Evolutionary conservation across 2,797 vertebrate species (phyloP).

Genomic region (Diplodus sargus): DNA sequence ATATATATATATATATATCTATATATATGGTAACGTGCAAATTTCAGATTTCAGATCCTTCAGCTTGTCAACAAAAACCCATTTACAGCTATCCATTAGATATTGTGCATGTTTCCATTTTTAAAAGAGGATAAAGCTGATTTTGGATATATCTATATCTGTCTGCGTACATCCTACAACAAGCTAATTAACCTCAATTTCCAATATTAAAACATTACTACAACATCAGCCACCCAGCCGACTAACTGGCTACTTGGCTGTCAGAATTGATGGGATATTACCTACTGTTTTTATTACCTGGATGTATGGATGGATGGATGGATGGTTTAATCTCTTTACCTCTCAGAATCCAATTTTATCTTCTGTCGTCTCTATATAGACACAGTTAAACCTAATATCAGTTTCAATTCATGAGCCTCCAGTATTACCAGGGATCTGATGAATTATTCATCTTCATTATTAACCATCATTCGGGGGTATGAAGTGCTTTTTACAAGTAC

Average conservation of each 20-base stretch:
- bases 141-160: not conserved
- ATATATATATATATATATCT: no score
- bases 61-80: no score
- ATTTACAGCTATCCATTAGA: no score
- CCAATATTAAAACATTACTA: not conserved
- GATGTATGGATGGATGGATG: not conserved
- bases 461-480: constrained; percentile 40
- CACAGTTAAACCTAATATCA: constrained; percentile 31
- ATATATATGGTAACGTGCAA: no score
- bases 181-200: not conserved
- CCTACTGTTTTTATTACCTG: not conserved
- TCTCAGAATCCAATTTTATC: constrained; percentile 26
- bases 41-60: no score
- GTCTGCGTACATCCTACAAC: not conserved
- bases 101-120: no score
- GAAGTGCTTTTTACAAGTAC: constrained; percentile 55
- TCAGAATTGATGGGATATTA: no score
- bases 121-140: not conserved
- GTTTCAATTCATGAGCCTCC: constrained; percentile 15
- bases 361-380: not conserved
- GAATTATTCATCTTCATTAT: constrained; percentile 68
- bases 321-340: constrained; percentile 29
- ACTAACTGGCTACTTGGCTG: not conserved
- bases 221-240: no score
- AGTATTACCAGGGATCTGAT: constrained; percentile 39